Evolutionary conservation across 2,888 invertebrate species (phyloP), one percentile per base, ranked within the genome.

Genomic region (Luperina nickerlii): DNA sequence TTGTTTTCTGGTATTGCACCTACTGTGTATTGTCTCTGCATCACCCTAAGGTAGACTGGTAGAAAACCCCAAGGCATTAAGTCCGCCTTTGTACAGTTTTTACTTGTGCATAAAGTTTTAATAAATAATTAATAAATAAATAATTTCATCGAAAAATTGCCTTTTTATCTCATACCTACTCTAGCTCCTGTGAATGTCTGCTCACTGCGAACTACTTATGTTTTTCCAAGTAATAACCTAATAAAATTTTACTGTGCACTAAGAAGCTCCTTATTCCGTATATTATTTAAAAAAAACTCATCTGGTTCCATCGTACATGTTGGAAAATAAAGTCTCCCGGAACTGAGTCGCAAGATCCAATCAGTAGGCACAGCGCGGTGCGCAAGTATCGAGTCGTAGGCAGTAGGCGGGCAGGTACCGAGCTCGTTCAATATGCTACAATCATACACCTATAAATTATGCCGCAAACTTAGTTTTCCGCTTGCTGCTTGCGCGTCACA

Each of bases 371-470:
- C 67, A 24, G n/a, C 13, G 27, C 9, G 27, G 20, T n/a, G 15
- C 45, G 76, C 51, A 51, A 81, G 27, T 79, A 38, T 38, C 57
- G n/a, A n/a, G 71, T 54, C 27, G 42, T 32, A 62, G 38, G 62
- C 63, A 66, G 80, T 45, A 62, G 38, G 45, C 66, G 32, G 48
- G 38, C 13, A 32, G 32, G 54, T 60, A 82, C 60, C 42, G 48
- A 65, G 38, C 54, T 54, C 71, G 71, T 74, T 77, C 87, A 73
- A 78, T 69, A 74, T 74, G 68, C 71, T 74, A 73, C 78, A 87
- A 83, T 83, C 83, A 76, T 78, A 78, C 66, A 67, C 60, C 66
- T 71, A 87, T 82, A 82, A 76, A 87, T 87, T 87, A 87, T 85
- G 71, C 74, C 67, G 57, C 65, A 78, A 85, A 85, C 78, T 85